Percentiles rank a stretch among this genome's conserved stretches.
Conservation (phyloP, 1,140 invertebrate species). For the Microplitis mediator region DNA sequence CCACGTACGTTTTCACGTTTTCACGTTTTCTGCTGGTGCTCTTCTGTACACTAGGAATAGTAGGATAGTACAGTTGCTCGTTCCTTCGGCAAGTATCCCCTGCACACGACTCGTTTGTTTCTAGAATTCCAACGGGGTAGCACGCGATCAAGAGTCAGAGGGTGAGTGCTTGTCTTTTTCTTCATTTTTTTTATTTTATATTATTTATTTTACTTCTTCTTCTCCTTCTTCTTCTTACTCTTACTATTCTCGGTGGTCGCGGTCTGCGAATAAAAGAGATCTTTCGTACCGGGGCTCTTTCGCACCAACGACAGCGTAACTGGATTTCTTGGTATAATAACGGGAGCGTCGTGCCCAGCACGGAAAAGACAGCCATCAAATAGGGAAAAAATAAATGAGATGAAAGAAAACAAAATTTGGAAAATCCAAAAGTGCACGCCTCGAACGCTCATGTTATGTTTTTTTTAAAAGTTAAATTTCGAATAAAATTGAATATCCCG, state of each 20-base stretch:
- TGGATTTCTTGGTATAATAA: slow-evolving; percentile 31
- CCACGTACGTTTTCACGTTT: slow-evolving; percentile 36
- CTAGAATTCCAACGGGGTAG: slow-evolving; percentile 29
- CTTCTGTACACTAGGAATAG: too few relatives aligned
- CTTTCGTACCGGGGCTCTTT: background rate
- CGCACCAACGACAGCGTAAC: slow-evolving; percentile 21
- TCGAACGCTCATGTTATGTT: too few relatives aligned
- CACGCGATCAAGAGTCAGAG: slow-evolving; percentile 20
- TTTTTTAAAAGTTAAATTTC: too few relatives aligned
- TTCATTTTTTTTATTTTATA: background rate
- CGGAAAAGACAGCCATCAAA: slow-evolving; percentile 10
- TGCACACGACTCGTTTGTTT: slow-evolving; percentile 28
- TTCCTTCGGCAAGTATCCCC: background rate
- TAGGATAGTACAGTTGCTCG: background rate
- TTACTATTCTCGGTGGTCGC: background rate
- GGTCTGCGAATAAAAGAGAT: background rate
- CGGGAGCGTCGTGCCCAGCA: slow-evolving; percentile 23
- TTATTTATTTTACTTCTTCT: background rate
- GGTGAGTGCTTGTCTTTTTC: background rate
- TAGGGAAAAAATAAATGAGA: background rate
- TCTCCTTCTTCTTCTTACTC: background rate
- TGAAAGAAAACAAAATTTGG: slow-evolving; percentile 4
- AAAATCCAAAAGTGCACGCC: too few relatives aligned
- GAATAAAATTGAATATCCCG: too few relatives aligned
- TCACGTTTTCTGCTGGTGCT: background rate